Percentiles rank a stretch among this genome's conserved stretches.
Conservation (phyloP, 2,888 invertebrate species). For the Plebejus anna region DNA sequence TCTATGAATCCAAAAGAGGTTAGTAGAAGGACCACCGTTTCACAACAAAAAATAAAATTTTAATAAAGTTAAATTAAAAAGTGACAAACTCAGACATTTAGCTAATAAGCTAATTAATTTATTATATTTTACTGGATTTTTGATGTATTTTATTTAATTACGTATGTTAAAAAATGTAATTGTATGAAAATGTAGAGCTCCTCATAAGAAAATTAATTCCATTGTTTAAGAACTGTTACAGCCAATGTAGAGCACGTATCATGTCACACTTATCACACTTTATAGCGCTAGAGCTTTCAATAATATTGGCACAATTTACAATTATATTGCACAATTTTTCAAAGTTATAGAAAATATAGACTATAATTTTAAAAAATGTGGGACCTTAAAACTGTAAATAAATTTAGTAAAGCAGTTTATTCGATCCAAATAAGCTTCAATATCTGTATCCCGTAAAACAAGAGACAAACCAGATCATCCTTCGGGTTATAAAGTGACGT, state of each 20-base stretch:
- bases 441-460: slow-evolving; percentile 21
- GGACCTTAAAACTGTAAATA: not conserved
- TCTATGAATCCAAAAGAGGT: no score
- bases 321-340: not conserved
- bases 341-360: not conserved
- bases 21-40: no score
- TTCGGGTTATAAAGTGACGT: slow-evolving; percentile 49
- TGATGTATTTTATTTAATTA: no score
- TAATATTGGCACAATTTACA: not conserved
- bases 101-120: no score
- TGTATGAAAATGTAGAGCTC: not conserved
- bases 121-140: no score
- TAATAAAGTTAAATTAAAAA: no score
- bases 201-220: not conserved
- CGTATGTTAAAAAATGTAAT: no score
- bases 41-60: no score
- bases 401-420: not conserved
- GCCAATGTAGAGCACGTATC: not conserved
- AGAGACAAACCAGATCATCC: slow-evolving; percentile 38
- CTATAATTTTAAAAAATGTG: not conserved
- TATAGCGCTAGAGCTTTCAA: not conserved
- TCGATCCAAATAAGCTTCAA: slow-evolving; percentile 11
- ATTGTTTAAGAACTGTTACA: not conserved
- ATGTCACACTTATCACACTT: not conserved
- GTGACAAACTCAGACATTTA: no score